These are phyloP conservation scores for Agrilus cyanescens DNA, from an alignment of 2,888 invertebrate genomes.

Conservation along the genomic window DNA sequence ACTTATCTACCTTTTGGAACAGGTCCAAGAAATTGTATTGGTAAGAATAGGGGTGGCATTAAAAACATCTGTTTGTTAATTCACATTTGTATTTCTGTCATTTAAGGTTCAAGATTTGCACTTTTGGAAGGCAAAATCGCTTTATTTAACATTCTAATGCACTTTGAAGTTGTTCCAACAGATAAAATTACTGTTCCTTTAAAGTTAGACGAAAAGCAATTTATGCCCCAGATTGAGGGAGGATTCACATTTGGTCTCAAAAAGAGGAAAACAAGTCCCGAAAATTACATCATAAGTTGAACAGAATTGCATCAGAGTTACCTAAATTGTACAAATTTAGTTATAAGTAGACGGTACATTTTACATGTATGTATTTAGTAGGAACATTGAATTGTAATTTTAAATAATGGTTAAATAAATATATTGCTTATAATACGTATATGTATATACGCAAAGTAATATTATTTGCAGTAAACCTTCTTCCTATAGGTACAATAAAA, in stretches of 20 bases:
- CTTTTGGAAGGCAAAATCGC: slow-evolving; percentile 20
- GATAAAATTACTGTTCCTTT: slow-evolving; percentile 21
- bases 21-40: slow-evolving; percentile 31
- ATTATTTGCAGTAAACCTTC: no score
- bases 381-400: no score
- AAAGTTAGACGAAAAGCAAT: slow-evolving; percentile 14
- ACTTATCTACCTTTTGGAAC: slow-evolving; percentile 41
- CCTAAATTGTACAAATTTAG: no score
- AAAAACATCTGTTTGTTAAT: not conserved
- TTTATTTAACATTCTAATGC: slow-evolving; percentile 14
- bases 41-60: slow-evolving; percentile 15
- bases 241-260: slow-evolving; percentile 21
- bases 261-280: not conserved
- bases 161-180: slow-evolving; percentile 17
- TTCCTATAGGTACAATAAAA: no score
- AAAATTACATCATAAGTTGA: not conserved
- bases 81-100: not conserved
- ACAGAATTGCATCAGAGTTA: no score
- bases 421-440: no score
- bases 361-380: no score
- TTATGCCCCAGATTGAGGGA: slow-evolving; percentile 15
- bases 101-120: slow-evolving; percentile 19
- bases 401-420: no score
- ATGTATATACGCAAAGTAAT: no score
- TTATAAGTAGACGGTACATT: no score